Base-by-base conservation (phyloP, 2,888 invertebrate species). In the Lacanobia oleracea region DNA sequence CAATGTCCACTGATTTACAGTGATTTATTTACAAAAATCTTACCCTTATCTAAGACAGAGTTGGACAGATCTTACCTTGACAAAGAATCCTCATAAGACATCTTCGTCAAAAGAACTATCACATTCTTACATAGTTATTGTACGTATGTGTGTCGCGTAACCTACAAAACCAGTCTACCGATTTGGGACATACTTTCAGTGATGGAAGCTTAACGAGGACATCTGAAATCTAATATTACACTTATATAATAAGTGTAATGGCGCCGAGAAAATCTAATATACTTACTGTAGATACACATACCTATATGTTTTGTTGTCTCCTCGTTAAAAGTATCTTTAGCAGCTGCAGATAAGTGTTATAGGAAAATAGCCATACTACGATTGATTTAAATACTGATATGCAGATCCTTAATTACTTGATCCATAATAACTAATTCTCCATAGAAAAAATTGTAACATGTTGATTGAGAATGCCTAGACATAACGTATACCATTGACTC, bases 121-220 rank as follows among this genome's bases (percentile, higher is more conserved):
- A 40, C 40, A 14, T 33, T 33, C 43, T 14, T n/a, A 27, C 10
- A 6, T 40, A 61, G 16, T 60, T 54, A 6, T n/a, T 33, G 33
- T 33, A 18, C 21, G 14, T 67, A 23, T 53, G 16, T 71, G 10
- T 61, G 53, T 67, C 18, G 14, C 12, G 27, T 75, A 69, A 75
- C 79, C 72, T 67, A 81, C 56, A 70, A 65, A 83, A 69, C 76
- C 83, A 79, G 79, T 83, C 68, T 79, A 73, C 60, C 65, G 76
- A 73, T 83, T 79, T 71, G 62, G 72, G 45, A 66, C 68, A 72
- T 53, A 67, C 72, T 79, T 76, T 76, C 59, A 73, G 67, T 50
- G 43, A 67, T 61, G 66, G 48, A 50, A 83, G 76, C 76, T 71
- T 73, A 76, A 76, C 76, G 71, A 83, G 83, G 72, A 79, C 70